These are phyloP conservation scores for Tetheella fluctuosa DNA, from an alignment of 2,888 invertebrate genomes.

Conservation along the genomic window DNA sequence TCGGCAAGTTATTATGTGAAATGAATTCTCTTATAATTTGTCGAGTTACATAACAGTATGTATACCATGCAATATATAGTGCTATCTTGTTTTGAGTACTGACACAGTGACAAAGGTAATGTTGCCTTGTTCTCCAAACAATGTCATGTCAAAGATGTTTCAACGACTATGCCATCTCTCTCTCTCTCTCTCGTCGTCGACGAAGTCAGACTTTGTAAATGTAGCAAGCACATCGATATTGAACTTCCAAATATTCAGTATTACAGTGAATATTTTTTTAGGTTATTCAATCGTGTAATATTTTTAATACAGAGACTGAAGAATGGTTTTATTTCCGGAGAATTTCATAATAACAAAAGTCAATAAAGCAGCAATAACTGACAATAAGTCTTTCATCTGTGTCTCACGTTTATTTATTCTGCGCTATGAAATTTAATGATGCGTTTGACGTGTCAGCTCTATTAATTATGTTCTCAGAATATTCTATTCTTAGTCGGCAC, in stretches of 20 bases:
- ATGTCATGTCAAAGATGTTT: not conserved
- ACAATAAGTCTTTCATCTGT: not conserved
- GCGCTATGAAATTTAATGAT: slow-evolving; percentile 10
- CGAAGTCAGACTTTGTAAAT: no score
- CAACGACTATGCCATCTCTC: no score
- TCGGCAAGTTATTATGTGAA: not conserved
- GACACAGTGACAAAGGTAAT: no score
- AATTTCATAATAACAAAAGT: not conserved
- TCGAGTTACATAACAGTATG: not conserved
- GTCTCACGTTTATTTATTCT: not conserved
- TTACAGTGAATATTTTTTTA: no score
- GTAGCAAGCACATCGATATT: no score
- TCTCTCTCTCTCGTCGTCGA: no score
- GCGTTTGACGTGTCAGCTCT: slow-evolving; percentile 11
- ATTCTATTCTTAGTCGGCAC: not conserved
- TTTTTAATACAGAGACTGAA: no score
- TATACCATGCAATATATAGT: not conserved
- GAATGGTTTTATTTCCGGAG: not conserved
- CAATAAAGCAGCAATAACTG: no score
- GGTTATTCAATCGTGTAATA: no score
- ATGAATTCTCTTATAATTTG: not conserved
- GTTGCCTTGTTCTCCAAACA: not conserved
- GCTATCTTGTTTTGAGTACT: not conserved
- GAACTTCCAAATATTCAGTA: no score
- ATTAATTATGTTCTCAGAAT: not conserved